Conservation (phyloP, 2,113 vertebrate genomes). For the Psilopsiagon aymara region DNA sequence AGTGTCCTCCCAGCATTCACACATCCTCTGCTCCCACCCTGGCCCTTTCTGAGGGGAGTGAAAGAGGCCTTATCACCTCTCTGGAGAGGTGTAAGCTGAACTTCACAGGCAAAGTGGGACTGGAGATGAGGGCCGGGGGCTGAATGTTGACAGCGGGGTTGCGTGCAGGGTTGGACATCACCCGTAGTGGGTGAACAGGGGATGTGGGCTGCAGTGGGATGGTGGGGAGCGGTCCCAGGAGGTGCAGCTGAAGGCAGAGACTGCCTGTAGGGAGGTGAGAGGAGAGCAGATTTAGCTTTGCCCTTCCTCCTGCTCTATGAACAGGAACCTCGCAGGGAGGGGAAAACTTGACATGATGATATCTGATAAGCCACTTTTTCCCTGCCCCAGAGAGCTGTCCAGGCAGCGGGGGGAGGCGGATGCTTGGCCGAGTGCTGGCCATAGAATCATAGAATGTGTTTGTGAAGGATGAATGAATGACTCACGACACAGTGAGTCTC, state of each 20-base stretch:
- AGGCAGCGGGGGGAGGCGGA: neutral
- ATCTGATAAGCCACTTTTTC: constrained; percentile 69
- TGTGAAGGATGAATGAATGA: constrained; percentile 62
- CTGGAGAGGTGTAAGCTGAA: fast-evolving
- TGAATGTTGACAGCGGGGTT: neutral
- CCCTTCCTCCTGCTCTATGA: neutral
- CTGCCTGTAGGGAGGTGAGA: neutral
- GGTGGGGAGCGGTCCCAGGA: neutral
- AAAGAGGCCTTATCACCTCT: neutral
- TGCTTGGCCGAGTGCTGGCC: neutral
- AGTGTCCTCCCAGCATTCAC: fast-evolving
- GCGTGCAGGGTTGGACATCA: neutral
- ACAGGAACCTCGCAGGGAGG: neutral
- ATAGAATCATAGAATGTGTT: neutral
- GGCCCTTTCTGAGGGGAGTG: fast-evolving
- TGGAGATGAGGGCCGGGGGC: neutral
- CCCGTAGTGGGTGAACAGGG: fast-evolving
- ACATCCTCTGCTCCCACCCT: neutral
- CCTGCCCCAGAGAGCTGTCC: neutral
- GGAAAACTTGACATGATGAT: constrained; percentile 54
- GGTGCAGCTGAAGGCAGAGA: neutral
- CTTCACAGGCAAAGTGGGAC: neutral
- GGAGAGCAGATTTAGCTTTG: neutral
- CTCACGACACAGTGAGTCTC: neutral
- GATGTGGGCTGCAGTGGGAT: neutral